Conservation (phyloP, 2,888 invertebrate genomes). For the Endomychus coccineus region DNA sequence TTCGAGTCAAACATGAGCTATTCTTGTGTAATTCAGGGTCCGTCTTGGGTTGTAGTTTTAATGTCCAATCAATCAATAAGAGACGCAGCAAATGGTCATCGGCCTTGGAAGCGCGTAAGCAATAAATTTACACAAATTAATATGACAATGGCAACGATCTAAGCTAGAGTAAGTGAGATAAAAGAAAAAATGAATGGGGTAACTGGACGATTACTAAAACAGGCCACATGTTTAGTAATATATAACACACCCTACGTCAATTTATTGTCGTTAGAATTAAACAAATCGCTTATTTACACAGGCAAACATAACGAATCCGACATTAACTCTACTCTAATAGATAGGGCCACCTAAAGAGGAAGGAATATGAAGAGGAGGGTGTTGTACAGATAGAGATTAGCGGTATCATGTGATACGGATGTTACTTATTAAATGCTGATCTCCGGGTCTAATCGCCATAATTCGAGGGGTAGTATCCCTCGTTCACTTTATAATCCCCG, state of each 20-base stretch:
- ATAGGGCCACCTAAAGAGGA: slow-evolving; percentile 19
- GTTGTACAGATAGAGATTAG: slow-evolving; percentile 38
- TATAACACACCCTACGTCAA: slow-evolving; percentile 12
- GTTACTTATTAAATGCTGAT: slow-evolving; percentile 44
- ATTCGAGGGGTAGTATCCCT: slow-evolving; percentile 39
- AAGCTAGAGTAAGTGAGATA: slow-evolving; percentile 1
- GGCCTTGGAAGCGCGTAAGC: too few relatives aligned
- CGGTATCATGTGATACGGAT: slow-evolving; percentile 41
- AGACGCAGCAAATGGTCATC: too few relatives aligned
- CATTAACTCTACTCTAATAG: slow-evolving; percentile 33
- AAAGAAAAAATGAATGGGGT: slow-evolving; percentile 10
- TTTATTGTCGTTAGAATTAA: slow-evolving; percentile 36
- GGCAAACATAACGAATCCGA: slow-evolving; percentile 30
- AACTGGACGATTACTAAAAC: slow-evolving; percentile 13
- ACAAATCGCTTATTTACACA: slow-evolving; percentile 38
- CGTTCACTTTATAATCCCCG: slow-evolving; percentile 21
- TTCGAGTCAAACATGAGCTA: too few relatives aligned
- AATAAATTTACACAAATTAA: too few relatives aligned
- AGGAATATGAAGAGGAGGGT: background rate
- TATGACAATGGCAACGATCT: too few relatives aligned
- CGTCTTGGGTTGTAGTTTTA: too few relatives aligned
- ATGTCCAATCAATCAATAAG: too few relatives aligned
- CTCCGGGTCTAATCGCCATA: slow-evolving; percentile 41
- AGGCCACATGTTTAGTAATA: slow-evolving; percentile 15
- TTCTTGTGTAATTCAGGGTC: too few relatives aligned